These are phyloP conservation scores for Anguilla anguilla DNA, from an alignment of 2,797 vertebrate species.

Conservation along the genomic window DNA sequence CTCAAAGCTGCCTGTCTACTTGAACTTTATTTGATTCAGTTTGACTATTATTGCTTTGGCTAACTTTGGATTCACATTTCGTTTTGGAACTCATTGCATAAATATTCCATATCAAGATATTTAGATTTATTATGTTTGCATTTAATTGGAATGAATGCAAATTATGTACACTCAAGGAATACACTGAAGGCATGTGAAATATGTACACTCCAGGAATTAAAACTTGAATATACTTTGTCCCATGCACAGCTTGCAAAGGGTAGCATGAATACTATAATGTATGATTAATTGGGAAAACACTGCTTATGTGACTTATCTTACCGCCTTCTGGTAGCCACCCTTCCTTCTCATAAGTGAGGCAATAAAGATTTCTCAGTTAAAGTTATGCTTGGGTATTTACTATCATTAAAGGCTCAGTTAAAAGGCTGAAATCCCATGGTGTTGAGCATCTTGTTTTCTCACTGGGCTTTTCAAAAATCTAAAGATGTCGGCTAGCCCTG, in stretches of 20 bases:
- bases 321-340: not conserved
- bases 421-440: not conserved
- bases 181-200: not conserved
- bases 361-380: not conserved
- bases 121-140: not conserved
- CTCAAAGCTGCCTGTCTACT: not conserved
- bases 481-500: not conserved
- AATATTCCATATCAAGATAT: not conserved
- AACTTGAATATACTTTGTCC: constrained; percentile 1
- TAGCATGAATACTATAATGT: not conserved
- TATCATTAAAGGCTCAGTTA: not conserved
- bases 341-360: not conserved
- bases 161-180: not conserved
- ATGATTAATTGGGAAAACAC: constrained; percentile 13
- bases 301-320: constrained; percentile 1
- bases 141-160: constrained; percentile 4
- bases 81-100: not conserved
- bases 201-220: not conserved
- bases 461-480: not conserved
- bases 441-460: not conserved
- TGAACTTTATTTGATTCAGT: constrained; percentile 16
- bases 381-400: constrained; percentile 1
- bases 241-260: constrained; percentile 1
- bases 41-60: not conserved
- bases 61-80: not conserved